phyloP scores from a whole-genome alignment of 2,888 invertebrate genomes.

The Thereva nobilitata region DNA sequence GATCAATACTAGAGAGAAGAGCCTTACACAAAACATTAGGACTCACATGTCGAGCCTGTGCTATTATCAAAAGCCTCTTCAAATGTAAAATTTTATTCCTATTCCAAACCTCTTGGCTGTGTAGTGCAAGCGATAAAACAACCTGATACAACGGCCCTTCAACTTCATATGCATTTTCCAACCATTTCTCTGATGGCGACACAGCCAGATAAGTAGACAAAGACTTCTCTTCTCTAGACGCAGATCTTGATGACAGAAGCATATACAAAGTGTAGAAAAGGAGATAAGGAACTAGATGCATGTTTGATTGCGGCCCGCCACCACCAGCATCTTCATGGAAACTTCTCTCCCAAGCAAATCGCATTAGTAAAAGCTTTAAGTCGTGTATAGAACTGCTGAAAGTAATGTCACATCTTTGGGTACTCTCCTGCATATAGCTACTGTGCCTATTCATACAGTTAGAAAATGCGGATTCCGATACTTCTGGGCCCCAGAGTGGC shows the following conservation, averaged over 20 bases:
- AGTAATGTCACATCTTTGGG: slow-evolving; percentile 57
- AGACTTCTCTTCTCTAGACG: slow-evolving; percentile 76
- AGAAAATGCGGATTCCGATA: slow-evolving; percentile 90
- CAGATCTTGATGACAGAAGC: slow-evolving; percentile 82
- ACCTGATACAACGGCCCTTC: slow-evolving; percentile 92
- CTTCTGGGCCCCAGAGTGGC: slow-evolving; percentile 95
- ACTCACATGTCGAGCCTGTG: slow-evolving; percentile 77
- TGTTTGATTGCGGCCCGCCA: slow-evolving; percentile 94
- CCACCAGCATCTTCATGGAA: slow-evolving; percentile 98
- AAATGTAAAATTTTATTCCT: slow-evolving; percentile 71
- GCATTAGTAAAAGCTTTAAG: slow-evolving; percentile 81
- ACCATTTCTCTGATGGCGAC: slow-evolving; percentile 65
- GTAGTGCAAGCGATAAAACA: slow-evolving; percentile 77
- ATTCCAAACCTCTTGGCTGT: slow-evolving; percentile 79
- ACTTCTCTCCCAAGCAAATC: slow-evolving; percentile 91
- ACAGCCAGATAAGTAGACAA: slow-evolving; percentile 74
- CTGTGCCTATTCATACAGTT: slow-evolving; percentile 91
- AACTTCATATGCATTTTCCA: slow-evolving; percentile 85
- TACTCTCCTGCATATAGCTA: slow-evolving; percentile 70
- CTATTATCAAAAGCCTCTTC: slow-evolving; percentile 74
- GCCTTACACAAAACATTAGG: slow-evolving; percentile 59
- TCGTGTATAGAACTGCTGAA: slow-evolving; percentile 76
- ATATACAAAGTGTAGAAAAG: slow-evolving; percentile 94
- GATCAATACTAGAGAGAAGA: slow-evolving; percentile 58
- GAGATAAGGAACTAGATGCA: slow-evolving; percentile 94